Conservation (phyloP, 2,888 invertebrate species). For the Poecilus cupreus region DNA sequence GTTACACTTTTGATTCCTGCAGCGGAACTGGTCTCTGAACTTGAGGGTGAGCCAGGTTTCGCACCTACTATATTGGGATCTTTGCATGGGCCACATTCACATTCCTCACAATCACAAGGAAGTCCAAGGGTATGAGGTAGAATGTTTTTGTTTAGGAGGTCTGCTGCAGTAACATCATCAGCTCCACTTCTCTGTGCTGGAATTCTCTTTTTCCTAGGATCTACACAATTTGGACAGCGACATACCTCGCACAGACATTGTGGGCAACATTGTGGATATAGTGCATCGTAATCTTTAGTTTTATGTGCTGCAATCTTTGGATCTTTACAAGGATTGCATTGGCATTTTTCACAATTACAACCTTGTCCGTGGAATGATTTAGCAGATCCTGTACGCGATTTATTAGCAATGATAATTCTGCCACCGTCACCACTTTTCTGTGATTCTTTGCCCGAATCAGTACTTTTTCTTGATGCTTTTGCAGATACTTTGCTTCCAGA, state of each 20-base stretch:
- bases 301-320: constrained; percentile 13
- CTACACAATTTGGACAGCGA: constrained; percentile 40
- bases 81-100: constrained; percentile 45
- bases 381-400: not conserved
- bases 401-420: not conserved
- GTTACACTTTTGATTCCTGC: not conserved
- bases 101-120: constrained; percentile 43
- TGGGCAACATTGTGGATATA: not conserved
- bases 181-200: not conserved
- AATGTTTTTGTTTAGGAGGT: constrained; percentile 5
- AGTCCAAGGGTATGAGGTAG: not conserved
- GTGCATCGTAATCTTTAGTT: not conserved
- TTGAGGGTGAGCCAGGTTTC: not conserved
- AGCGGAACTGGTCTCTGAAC: not conserved
- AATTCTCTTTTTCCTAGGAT: not conserved
- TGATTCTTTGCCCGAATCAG: not conserved
- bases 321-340: constrained; percentile 50
- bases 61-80: constrained; percentile 16
- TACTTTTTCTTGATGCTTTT: not conserved
- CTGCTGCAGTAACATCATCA: constrained; percentile 36
- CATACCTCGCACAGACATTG: constrained; percentile 37
- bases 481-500: not conserved
- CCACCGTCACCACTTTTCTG: not conserved
- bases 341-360: constrained; percentile 32
- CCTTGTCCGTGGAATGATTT: constrained; percentile 10